Evolutionary conservation across 2,797 vertebrate genomes (phyloP).

Genomic region (Eulemur coronatus): DNA sequence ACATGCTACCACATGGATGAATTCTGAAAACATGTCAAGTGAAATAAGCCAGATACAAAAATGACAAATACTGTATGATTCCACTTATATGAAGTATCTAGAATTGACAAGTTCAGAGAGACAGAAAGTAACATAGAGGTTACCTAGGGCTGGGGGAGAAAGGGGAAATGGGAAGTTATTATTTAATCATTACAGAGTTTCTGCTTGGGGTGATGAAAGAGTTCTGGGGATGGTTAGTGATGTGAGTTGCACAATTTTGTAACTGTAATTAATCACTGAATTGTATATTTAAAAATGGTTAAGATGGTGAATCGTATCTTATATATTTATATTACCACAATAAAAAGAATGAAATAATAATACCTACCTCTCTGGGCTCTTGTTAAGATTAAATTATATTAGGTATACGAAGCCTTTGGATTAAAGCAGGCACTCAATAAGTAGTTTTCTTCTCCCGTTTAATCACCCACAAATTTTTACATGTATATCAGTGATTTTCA

Average conservation of each 20-base stretch:
- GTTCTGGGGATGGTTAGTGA: background rate
- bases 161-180: background rate
- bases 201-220: background rate
- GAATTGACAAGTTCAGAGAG: background rate
- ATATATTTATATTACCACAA: background rate
- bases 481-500: background rate
- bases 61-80: constrained; percentile 4
- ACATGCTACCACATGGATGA: background rate
- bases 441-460: background rate
- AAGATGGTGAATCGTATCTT: background rate
- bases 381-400: background rate
- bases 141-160: background rate
- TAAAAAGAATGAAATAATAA: background rate
- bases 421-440: background rate
- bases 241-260: background rate
- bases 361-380: background rate
- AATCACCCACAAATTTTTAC: background rate
- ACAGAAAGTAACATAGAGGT: background rate
- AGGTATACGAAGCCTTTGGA: background rate
- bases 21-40: background rate
- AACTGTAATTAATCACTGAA: background rate
- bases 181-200: constrained; percentile 17
- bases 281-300: background rate
- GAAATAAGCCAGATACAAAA: background rate
- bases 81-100: background rate